Conservation (phyloP, 1,140 invertebrate species). For the Apis florea region DNA sequence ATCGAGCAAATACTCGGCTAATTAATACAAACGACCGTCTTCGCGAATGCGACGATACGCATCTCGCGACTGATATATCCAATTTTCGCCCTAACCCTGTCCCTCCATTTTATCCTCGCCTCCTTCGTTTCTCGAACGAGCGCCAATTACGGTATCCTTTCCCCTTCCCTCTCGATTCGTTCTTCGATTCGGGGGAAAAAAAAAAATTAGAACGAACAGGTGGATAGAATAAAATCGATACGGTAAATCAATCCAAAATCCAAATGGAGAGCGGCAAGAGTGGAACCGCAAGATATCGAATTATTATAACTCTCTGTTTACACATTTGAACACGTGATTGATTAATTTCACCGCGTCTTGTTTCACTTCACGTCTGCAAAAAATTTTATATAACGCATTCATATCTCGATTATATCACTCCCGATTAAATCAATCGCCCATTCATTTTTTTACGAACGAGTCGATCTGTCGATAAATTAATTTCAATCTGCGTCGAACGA, state of each 20-base stretch:
- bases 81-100: constrained; percentile 41
- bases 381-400: background rate
- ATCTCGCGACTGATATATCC: constrained; percentile 54
- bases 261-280: too few species aligned
- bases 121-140: constrained; percentile 4
- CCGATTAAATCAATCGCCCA: background rate
- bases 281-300: background rate
- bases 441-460: background rate
- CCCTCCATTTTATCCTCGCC: background rate
- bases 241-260: too few species aligned
- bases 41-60: constrained; percentile 53
- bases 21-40: constrained; percentile 68
- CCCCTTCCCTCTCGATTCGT: too few species aligned
- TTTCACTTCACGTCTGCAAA: background rate
- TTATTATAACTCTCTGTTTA: background rate
- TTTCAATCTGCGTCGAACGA: background rate
- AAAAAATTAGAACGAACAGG: too few species aligned
- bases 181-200: too few species aligned
- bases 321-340: background rate
- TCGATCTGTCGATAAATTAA: background rate
- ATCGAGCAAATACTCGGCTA: constrained; percentile 62
- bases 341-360: background rate
- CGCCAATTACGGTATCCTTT: too few species aligned
- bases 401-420: background rate
- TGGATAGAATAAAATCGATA: too few species aligned